Base-by-base conservation (phyloP, 1,140 invertebrate species). In the Bradynema listronoti region DNA sequence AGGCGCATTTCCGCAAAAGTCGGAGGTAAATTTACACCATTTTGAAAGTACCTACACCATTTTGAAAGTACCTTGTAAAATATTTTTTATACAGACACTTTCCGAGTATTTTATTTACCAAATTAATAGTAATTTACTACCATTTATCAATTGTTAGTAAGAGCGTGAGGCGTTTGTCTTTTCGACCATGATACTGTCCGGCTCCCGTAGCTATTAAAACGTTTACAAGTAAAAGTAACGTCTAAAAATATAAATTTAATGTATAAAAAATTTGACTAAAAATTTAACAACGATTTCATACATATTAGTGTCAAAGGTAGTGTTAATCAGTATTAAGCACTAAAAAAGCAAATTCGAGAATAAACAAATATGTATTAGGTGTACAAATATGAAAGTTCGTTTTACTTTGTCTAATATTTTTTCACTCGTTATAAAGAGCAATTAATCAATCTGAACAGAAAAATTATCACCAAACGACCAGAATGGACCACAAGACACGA, bases 161-260 rank as follows among this genome's bases (percentile, higher is more conserved):
- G 27, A 77, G 51, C 16, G 68, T 67, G 16, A 61, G 50, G 19
- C 61, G 41, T 1, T 45, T 57, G 45, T 72, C 71, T 42, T 64
- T 71, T 29, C 58, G 46, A 47, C 61, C 61, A 47, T 77, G 64
- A 32, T 75, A 75, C 41, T 77, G 72, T 19, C 72, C 72, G 19
- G 77, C 61, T 7, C 72, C 72, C 2, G 72, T 72, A 47, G 74
- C 65, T 22, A 75, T 62, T 5, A 75, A 58, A 14, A 63, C 36
- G 49, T 75, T 75, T 14, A 75, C 65, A 3, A 63, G 46, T 16
- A 63, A 5, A 25, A 63, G 25, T 11, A 63, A 49, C 4, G 54
- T 30, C 56, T 58, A 0, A 3, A 59, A 1, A 9, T 27, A 9
- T 19, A 3, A 24, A 56, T n/a, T n/a, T n/a, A n/a, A n/a, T n/a